These are phyloP conservation scores for Conger conger DNA, from an alignment of 2,113 vertebrate genomes.

Conservation along the genomic window DNA sequence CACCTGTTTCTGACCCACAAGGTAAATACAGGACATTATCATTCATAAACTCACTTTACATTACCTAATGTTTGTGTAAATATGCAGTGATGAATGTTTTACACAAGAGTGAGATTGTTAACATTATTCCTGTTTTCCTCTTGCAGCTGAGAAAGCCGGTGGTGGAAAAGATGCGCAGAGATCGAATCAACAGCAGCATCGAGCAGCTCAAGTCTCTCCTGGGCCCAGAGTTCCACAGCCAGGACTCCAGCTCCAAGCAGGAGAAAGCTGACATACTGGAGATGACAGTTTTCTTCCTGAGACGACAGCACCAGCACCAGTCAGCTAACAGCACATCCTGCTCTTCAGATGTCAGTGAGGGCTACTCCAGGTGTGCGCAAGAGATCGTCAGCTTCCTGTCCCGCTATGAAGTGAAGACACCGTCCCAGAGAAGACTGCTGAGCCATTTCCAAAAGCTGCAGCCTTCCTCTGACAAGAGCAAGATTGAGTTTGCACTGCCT, in stretches of 20 bases:
- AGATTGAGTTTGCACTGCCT: not conserved
- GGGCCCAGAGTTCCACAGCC: constrained; percentile 39
- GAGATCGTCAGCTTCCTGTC: constrained; percentile 59
- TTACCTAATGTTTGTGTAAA: not conserved
- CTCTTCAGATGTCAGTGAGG: constrained; percentile 43
- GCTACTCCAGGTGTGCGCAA: constrained; percentile 52
- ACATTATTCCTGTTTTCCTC: not conserved
- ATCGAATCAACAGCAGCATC: constrained; percentile 17
- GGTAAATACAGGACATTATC: constrained; percentile 9
- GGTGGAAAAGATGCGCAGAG: constrained; percentile 27
- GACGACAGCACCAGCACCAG: constrained; percentile 54
- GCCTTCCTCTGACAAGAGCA: not conserved
- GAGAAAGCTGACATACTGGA: constrained; percentile 63
- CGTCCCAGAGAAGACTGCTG: constrained; percentile 56
- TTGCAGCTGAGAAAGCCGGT: constrained; percentile 12
- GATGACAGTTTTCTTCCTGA: constrained; percentile 65
- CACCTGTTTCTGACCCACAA: constrained; percentile 12
- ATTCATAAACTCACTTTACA: not conserved
- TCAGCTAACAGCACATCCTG: not conserved
- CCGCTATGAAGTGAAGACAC: constrained; percentile 46
- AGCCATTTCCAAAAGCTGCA: constrained; percentile 53
- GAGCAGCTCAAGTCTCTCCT: constrained; percentile 21
- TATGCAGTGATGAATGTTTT: not conserved
- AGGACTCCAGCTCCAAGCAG: constrained; percentile 60
- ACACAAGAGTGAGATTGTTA: not conserved